A percentile compares a stretch with the other conserved stretches of the same genome.
Evolutionary conservation across 1,140 invertebrate genomes (phyloP).

Genomic region (Bactericera cockerelli): DNA sequence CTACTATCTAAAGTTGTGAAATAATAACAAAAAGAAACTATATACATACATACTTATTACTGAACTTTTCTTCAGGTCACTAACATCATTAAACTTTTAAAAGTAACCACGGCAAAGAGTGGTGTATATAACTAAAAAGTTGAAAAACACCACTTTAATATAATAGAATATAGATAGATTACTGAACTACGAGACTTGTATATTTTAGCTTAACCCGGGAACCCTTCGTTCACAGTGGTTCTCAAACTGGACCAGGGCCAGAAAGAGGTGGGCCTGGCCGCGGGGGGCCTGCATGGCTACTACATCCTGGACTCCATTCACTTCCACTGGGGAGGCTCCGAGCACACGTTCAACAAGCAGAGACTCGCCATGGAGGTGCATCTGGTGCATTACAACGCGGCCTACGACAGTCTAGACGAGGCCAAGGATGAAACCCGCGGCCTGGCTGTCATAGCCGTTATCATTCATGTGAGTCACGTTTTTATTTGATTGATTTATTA

Average conservation of each 20-base stretch:
- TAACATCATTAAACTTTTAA: too few species aligned
- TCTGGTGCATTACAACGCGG: conserved; percentile 47
- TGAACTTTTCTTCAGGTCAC: too few species aligned
- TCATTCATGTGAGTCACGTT: conserved; percentile 49
- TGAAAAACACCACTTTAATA: too few species aligned
- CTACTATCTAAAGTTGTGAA: too few species aligned
- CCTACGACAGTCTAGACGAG: conserved; percentile 36
- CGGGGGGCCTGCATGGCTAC: conserved; percentile 33
- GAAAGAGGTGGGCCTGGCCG: conserved; percentile 13
- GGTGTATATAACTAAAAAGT: too few species aligned
- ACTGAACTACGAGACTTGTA: too few species aligned
- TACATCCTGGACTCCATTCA: conserved; percentile 52
- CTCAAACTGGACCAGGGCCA: not conserved
- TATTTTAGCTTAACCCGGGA: too few species aligned
- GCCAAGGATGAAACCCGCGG: conserved; percentile 42
- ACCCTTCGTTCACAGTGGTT: conserved; percentile 16
- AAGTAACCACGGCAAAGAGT: too few species aligned
- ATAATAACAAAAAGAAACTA: too few species aligned
- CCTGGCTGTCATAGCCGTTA: conserved; percentile 48
- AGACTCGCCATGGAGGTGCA: conserved; percentile 44
- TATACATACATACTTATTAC: too few species aligned
- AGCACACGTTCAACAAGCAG: conserved; percentile 47
- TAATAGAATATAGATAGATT: too few species aligned
- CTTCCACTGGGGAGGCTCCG: conserved; percentile 59
- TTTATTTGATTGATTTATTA: too few species aligned